Evolutionary conservation across 2,888 invertebrate genomes (phyloP), one percentile per base, ranked within the genome.

Genomic region (Papilio elwesi): DNA sequence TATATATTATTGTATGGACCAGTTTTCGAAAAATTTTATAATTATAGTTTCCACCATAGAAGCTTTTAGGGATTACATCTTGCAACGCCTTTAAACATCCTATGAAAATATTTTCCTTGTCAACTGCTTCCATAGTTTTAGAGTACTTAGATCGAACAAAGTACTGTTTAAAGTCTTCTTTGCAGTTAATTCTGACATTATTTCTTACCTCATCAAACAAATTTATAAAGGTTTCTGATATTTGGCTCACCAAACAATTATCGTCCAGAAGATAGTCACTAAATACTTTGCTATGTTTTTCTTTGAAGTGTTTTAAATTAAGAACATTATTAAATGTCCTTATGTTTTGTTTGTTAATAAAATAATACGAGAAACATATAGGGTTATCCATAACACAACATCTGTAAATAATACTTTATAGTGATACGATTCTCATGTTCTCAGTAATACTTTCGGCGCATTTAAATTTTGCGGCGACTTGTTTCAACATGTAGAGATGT

Each of bases 271-370:
- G 75, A 70, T 83, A 74, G 66, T 76, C 78, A 26, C 78, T 74
- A 71, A 87, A 86, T 9, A 75, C 63, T 13, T 57, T 49, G 10
- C 75, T 55, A 51, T 82, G 81, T 67, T 80, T 79, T 65, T 79
- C 78, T 77, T 84, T 88, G n/a, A 88, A 75, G 75, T 84, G 76
- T 73, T 83, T 84, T 38, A 77, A 74, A 78, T 87, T 86, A 26
- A 90, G 55, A 76, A 90, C 78, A 79, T 90, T 91, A 69, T 78
- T 80, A 76, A 84, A 88, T 2, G 91, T 90, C 71, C 93, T 82
- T 53, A 91, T 81, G 79, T 92, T 91, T 81, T 90, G 89, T 80
- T 92, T 93, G 79, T 92, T 91, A 6, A 85, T 82, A 77, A 93
- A 93, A 77, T 86, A 82, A 75, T 89, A 85, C 2, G 92, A 87